phyloP scores from a whole-genome alignment of 1,140 invertebrate genomes.

The Rhyzopertha dominica region DNA sequence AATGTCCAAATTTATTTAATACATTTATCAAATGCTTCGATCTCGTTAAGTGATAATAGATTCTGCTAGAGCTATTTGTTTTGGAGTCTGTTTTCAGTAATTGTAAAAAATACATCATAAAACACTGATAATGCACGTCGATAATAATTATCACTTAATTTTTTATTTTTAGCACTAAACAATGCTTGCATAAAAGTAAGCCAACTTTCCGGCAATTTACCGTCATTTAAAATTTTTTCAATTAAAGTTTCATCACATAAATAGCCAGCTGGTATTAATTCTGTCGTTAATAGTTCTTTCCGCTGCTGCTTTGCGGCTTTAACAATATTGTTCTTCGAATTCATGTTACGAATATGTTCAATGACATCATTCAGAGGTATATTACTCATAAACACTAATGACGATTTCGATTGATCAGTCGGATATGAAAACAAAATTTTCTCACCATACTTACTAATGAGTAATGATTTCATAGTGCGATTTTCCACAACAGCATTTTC shows the following conservation, averaged over 20 bases:
- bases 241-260: constrained; percentile 13
- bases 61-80: constrained; percentile 14
- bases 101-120: constrained; percentile 14
- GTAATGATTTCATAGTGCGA: constrained; percentile 17
- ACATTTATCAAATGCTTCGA: constrained; percentile 11
- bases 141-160: constrained; percentile 13
- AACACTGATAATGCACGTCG: constrained; percentile 15
- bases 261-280: constrained; percentile 17
- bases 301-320: constrained; percentile 9
- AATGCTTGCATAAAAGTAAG: constrained; percentile 12
- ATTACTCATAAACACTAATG: constrained; percentile 14
- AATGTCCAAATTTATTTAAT: constrained; percentile 16
- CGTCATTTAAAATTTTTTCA: constrained; percentile 6
- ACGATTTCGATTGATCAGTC: constrained; percentile 18
- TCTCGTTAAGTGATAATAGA: constrained; percentile 18
- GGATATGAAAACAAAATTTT: constrained; percentile 22
- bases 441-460: constrained; percentile 15
- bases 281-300: constrained; percentile 10
- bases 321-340: constrained; percentile 13
- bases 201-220: constrained; percentile 9
- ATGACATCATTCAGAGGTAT: constrained; percentile 15
- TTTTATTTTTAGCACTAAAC: constrained; percentile 10
- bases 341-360: constrained; percentile 15
- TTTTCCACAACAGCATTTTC: constrained; percentile 16
- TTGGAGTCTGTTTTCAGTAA: constrained; percentile 22